Evolutionary conservation across 2,888 invertebrate genomes (phyloP), one percentile per base, ranked within the genome.

Genomic region (Dilophus febrilis): DNA sequence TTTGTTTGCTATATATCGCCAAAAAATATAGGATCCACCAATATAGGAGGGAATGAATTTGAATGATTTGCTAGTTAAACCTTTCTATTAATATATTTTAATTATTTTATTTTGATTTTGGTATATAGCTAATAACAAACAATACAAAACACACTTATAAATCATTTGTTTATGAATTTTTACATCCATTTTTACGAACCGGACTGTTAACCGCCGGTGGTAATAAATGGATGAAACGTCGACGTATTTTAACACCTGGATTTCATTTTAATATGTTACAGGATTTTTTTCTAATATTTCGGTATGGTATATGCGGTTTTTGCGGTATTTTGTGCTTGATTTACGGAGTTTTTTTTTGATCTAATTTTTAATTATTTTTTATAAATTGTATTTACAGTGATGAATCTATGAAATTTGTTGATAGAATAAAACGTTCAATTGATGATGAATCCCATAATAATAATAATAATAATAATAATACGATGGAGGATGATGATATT

Each of bases 221-320:
- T 50, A 46, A 52, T 14, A 74, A 73, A 55, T 76, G 76, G 76
- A 68, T 68, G 33, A 50, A 57, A 1, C 61, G 75, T n/a, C 57
- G 76, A 37, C 74, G 71, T 53, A 64, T 73, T 43, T 51, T 77
- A n/a, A 75, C 75, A 0, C 71, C 74, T 1, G 69, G 75, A 0
- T 76, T 76, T 49, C 76, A 76, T 50, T 76, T 74, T 43, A 74
- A 70, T 47, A 67, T 75, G 37, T 52, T 76, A 7, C 62, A 66
- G 35, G 52, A 58, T 31, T 67, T 65, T 44, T 42, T 53, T n/a
- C 53, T 54, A 36, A 48, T 54, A 37, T 60, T 59, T 37, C 58
- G 57, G 59, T 58, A 43, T 47, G n/a, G 10, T 22, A 22, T 22
- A 6, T 22, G 4, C 22, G 22, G 22, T 22, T 22, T 22, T 6